Percentiles rank a stretch among this genome's conserved stretches.
Conservation (phyloP, 2,888 invertebrate genomes). For the Lepetodrilus schrolli region DNA sequence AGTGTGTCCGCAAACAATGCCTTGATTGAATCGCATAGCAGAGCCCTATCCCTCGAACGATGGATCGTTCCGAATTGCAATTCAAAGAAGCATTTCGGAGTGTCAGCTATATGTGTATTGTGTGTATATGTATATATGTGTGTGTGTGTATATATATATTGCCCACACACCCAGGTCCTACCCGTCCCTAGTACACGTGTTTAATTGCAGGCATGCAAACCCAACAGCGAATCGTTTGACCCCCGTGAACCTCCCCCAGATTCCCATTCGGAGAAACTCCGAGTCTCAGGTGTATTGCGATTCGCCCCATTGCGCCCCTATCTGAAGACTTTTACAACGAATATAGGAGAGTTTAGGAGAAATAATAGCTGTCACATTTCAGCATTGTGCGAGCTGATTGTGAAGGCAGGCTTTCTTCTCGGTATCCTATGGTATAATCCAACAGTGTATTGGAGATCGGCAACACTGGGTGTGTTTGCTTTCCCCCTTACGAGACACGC, state of each 20-base stretch:
- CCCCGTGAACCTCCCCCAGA: neutral
- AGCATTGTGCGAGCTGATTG: neutral
- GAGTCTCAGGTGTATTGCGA: neutral
- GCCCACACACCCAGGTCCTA: constrained; percentile 23
- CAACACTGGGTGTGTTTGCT: constrained; percentile 14
- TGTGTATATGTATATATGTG: too few relatives aligned
- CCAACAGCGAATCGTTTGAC: constrained; percentile 25
- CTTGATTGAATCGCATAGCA: neutral
- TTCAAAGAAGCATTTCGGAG: constrained; percentile 11
- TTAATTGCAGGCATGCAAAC: constrained; percentile 26
- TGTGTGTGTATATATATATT: constrained; percentile 11
- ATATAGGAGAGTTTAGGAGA: neutral
- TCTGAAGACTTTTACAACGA: neutral
- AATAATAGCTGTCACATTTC: constrained; percentile 28
- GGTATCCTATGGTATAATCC: constrained; percentile 17
- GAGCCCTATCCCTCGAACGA: neutral
- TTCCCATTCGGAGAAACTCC: neutral
- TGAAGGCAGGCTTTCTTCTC: neutral
- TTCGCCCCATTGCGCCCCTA: neutral
- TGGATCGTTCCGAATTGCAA: neutral
- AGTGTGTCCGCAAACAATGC: constrained; percentile 16
- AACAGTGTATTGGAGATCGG: neutral
- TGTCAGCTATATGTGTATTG: too few relatives aligned
- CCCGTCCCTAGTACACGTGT: constrained; percentile 10
- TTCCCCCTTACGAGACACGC: neutral